phyloP scores from a whole-genome alignment of 1,140 invertebrate species.

The Ceratina calcarata region DNA sequence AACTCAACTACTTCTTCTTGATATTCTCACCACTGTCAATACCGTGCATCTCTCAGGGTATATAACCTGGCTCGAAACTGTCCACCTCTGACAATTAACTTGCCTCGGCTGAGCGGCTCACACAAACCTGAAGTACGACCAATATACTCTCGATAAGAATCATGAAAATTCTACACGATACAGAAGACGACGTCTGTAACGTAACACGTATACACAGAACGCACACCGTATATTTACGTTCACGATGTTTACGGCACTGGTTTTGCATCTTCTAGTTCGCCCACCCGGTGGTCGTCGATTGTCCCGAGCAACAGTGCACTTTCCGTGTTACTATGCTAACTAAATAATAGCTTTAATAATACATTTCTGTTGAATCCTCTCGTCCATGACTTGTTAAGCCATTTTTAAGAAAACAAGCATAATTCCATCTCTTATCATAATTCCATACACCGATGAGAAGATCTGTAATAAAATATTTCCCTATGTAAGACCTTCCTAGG shows the following conservation, averaged over 20 bases:
- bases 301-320: background rate
- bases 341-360: too few species aligned
- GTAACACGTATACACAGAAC: constrained; percentile 58
- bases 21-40: constrained; percentile 25
- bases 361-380: too few species aligned
- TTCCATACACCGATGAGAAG: constrained; percentile 45
- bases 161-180: constrained; percentile 37
- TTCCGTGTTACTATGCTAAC: background rate
- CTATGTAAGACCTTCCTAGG: constrained; percentile 31
- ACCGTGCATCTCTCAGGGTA: constrained; percentile 25
- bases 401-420: background rate
- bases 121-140: background rate
- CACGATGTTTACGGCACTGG: constrained; percentile 67
- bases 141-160: constrained; percentile 20
- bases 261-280: constrained; percentile 33
- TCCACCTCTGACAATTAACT: background rate
- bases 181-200: constrained; percentile 49
- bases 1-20: constrained; percentile 26
- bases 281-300: background rate
- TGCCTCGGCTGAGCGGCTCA: background rate
- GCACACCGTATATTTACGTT: constrained; percentile 54
- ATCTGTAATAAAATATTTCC: constrained; percentile 42
- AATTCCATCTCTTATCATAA: constrained; percentile 4
- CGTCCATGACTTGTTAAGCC: too few species aligned
- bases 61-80: constrained; percentile 54